Evolutionary conservation across 2,888 invertebrate genomes (phyloP).

Genomic region (Callimorpha dominula): DNA sequence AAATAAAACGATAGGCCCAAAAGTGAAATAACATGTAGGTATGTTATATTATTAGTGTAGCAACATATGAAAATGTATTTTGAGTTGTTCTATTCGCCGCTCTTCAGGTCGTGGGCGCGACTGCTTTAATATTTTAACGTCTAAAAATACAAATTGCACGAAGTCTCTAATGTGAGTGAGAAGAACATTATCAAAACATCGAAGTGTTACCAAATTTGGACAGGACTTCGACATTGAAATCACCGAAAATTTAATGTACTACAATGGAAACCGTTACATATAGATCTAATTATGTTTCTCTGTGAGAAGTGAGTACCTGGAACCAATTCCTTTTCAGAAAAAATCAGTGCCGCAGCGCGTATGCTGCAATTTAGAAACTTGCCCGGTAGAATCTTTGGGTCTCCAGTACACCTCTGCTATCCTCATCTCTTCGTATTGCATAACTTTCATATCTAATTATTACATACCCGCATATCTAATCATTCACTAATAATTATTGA

Average conservation of each 20-base stretch:
- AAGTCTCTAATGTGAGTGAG: slow-evolving; percentile 28
- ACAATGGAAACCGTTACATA: too few relatives aligned
- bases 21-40: slow-evolving; percentile 14
- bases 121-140: slow-evolving; percentile 67
- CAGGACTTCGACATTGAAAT: not conserved
- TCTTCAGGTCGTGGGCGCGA: slow-evolving; percentile 62
- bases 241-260: too few relatives aligned
- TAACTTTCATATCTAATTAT: too few relatives aligned
- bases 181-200: not conserved
- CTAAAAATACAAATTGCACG: slow-evolving; percentile 72
- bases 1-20: slow-evolving; percentile 4
- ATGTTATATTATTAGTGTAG: slow-evolving; percentile 19
- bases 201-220: not conserved
- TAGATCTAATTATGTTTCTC: too few relatives aligned
- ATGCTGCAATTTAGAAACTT: too few relatives aligned
- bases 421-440: too few relatives aligned
- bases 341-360: too few relatives aligned
- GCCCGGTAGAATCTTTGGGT: not conserved
- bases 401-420: not conserved
- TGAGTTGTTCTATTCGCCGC: slow-evolving; percentile 50
- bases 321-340: too few relatives aligned
- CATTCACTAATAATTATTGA: not conserved
- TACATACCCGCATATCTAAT: not conserved
- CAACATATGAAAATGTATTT: slow-evolving; percentile 52
- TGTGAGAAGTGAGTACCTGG: too few relatives aligned